These are phyloP conservation scores for Strix occidentalis DNA, from an alignment of 2,797 vertebrate species.

Conservation along the genomic window DNA sequence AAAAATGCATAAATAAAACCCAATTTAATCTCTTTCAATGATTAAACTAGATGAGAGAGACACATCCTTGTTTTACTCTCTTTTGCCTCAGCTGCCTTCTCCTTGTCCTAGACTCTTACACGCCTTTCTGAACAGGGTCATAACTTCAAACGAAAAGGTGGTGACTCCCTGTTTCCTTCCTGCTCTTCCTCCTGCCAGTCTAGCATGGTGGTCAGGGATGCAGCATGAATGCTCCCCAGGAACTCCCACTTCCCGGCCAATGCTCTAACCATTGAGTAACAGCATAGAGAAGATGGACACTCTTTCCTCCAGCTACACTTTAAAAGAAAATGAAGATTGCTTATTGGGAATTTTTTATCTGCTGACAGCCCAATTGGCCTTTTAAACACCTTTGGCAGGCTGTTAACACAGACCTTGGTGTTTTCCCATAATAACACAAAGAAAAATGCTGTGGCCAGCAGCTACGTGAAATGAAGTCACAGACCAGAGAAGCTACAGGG, in stretches of 20 bases:
- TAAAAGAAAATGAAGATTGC: neutral
- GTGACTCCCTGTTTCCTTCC: conserved; percentile 62
- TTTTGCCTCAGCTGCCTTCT: neutral
- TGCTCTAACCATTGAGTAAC: neutral
- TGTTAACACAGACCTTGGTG: conserved; percentile 1
- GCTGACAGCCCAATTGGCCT: neutral
- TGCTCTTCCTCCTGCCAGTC: conserved; percentile 31
- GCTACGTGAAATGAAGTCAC: conserved; percentile 28
- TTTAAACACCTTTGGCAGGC: conserved; percentile 24
- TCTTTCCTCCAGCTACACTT: neutral
- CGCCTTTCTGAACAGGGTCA: neutral
- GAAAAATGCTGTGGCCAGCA: conserved; percentile 44
- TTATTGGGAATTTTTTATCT: neutral
- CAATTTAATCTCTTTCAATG: neutral
- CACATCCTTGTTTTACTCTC: neutral
- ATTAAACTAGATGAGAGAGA: neutral
- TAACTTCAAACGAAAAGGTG: conserved; percentile 44
- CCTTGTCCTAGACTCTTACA: neutral
- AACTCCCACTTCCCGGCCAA: conserved; percentile 32
- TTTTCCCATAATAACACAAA: conserved; percentile 49
- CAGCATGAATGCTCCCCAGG: conserved; percentile 5
- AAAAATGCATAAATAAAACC: neutral
- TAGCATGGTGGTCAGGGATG: conserved; percentile 31
- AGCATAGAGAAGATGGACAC: neutral
- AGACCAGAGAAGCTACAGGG: neutral